Percentiles rank a stretch among this genome's conserved stretches.
phyloP scores from a whole-genome alignment of 2,113 vertebrate genomes.

The Laticauda laticaudata region DNA sequence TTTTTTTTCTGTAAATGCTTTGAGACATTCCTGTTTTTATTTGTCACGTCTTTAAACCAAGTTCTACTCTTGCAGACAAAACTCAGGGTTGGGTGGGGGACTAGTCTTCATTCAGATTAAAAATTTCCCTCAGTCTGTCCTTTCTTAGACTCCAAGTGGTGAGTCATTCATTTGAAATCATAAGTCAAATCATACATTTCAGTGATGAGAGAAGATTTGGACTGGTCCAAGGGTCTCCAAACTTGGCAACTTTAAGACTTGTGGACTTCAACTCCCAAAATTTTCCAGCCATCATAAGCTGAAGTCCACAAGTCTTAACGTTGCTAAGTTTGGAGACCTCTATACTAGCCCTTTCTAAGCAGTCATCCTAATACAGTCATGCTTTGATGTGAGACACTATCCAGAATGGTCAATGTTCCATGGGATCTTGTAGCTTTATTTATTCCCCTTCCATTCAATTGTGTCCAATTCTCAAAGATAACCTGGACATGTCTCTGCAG shows the following conservation, averaged over 20 bases:
- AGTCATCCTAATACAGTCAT: neutral
- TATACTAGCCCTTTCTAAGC: neutral
- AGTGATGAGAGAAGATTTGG: neutral
- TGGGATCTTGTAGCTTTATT: neutral
- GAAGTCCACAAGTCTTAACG: no score
- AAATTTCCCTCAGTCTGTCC: neutral
- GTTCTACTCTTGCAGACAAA: neutral
- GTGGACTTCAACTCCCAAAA: no score
- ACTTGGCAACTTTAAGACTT: no score
- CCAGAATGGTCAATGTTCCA: neutral
- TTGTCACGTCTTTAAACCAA: neutral
- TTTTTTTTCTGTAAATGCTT: neutral
- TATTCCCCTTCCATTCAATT: neutral
- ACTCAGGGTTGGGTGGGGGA: accelerated
- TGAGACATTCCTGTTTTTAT: slow-evolving; percentile 21
- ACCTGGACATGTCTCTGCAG: neutral
- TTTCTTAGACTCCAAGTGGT: neutral
- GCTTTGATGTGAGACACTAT: neutral
- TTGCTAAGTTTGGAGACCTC: no score
- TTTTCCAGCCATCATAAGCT: no score
- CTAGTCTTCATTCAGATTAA: neutral
- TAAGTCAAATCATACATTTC: neutral
- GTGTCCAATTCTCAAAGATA: neutral
- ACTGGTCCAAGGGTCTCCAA: neutral
- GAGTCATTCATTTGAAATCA: neutral